Base-by-base conservation (phyloP, 2,888 invertebrate species). In the Tanytarsus gracilentus region DNA sequence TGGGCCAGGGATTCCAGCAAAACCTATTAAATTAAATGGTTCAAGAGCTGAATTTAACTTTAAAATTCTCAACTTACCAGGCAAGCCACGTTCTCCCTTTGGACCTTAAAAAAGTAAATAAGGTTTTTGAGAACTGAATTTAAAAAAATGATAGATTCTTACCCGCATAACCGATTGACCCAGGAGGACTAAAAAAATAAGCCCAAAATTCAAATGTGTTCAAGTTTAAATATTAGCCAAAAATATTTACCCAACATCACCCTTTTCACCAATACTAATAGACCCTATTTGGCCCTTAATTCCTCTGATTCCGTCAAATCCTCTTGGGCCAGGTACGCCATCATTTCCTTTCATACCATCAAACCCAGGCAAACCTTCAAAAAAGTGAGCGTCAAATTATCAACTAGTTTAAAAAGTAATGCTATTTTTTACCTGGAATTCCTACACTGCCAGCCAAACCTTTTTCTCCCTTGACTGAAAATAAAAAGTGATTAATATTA, bases 1-100 rank as follows among this genome's bases (percentile, higher is more conserved):
- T 50, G 78, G 72, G 9, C 90, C 90, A 49, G 84, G 83, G 8
- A 79, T 75, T 63, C 92, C 92, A 65, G 81, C 79, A 58, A 87
- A 85, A 65, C 91, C 86, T 67, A 81, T 79, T 0, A 69, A 63
- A n/a, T n/a, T n/a, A n/a, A n/a, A n/a, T n/a, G n/a, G n/a, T n/a
- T n/a, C n/a, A n/a, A n/a, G n/a, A n/a, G n/a, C n/a, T n/a, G n/a
- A n/a, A n/a, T n/a, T n/a, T n/a, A n/a, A n/a, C n/a, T n/a, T n/a
- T n/a, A n/a, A n/a, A n/a, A n/a, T n/a, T n/a, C n/a, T n/a, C n/a
- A n/a, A n/a, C n/a, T n/a, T n/a, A n/a, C n/a, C n/a, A n/a, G n/a
- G n/a, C n/a, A n/a, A n/a, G 36, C 64, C 64, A 9, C 40, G 25
- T 39, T 9, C 71, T 69, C 55, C 72, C n/a, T n/a, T n/a, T n/a